Base-by-base conservation (phyloP, 2,113 vertebrate genomes). In the Caretta caretta region DNA sequence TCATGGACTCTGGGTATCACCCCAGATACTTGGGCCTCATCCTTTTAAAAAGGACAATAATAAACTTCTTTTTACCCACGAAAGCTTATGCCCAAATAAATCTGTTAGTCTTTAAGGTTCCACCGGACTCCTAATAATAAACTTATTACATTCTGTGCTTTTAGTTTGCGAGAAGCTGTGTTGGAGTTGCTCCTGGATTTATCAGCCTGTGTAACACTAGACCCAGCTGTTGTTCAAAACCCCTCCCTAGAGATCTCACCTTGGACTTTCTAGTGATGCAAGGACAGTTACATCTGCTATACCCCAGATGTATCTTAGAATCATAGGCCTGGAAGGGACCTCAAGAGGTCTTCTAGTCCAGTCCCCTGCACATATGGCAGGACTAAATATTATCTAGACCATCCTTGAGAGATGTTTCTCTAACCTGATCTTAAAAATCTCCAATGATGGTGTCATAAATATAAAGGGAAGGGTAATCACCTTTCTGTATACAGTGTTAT, bases 71-170 rank as follows among this genome's bases (percentile, higher is more conserved):
- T 42, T 42, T 42, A 42, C 42, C 42, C 42, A 42, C 42, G 42
- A 42, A 42, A 42, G 42, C 5, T 42, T 42, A 42, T 5, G 42
- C 42, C 42, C 42, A 42, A 42, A 42, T 42, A 42, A 42, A 42
- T 42, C 42, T 5, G 42, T 42, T 42, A 42, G 42, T 42, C 42
- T 42, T 42, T 42, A 42, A 42, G 42, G 42, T 42, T 42, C 42
- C 42, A 42, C 42, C 42, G 5, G 42, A 42, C 42, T 42, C 42
- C 42, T 42, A 90, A 5, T 54, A 1, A 2, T 17, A 81, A 7
- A 22, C 12, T 19, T 0, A 0, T 27, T 72, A 14, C 0, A 0
- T 31, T 92, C 48, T 11, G 3, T 31, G 42, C 14, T 1, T 31
- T 90, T 62, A 20, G 42, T 31, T 92, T 65, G 19, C 35, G 81